phyloP scores from a whole-genome alignment of 2,888 invertebrate species.

The Rhaphigaster nebulosa region DNA sequence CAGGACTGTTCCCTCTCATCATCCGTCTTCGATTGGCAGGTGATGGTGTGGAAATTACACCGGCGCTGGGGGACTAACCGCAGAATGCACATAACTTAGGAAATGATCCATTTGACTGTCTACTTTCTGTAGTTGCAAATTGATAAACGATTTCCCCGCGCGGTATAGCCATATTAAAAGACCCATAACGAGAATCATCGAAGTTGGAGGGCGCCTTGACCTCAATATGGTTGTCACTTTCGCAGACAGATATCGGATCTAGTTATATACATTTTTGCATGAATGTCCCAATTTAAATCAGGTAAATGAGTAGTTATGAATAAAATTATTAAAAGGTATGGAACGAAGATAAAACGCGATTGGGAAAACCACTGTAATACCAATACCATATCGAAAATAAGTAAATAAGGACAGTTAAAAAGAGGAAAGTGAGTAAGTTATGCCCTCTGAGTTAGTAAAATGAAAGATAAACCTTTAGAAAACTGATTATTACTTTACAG shows the following conservation, averaged over 20 bases:
- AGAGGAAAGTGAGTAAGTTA: no score
- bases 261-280: neutral
- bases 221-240: neutral
- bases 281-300: neutral
- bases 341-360: no score
- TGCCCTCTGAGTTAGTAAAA: no score
- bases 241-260: neutral
- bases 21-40: neutral
- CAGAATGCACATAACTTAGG: conserved; percentile 2
- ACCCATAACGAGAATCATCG: neutral
- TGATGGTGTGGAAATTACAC: neutral
- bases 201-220: neutral
- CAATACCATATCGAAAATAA: neutral
- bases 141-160: conserved; percentile 22
- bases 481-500: no score
- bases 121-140: conserved; percentile 5
- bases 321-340: neutral
- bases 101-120: neutral
- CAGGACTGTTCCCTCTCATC: neutral
- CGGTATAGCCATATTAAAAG: neutral
- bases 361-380: no score
- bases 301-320: neutral
- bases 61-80: neutral
- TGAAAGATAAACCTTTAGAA: no score
- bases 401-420: no score